Conservation (phyloP, 2,797 vertebrate species). For the Rhadinocentrus ornatus region DNA sequence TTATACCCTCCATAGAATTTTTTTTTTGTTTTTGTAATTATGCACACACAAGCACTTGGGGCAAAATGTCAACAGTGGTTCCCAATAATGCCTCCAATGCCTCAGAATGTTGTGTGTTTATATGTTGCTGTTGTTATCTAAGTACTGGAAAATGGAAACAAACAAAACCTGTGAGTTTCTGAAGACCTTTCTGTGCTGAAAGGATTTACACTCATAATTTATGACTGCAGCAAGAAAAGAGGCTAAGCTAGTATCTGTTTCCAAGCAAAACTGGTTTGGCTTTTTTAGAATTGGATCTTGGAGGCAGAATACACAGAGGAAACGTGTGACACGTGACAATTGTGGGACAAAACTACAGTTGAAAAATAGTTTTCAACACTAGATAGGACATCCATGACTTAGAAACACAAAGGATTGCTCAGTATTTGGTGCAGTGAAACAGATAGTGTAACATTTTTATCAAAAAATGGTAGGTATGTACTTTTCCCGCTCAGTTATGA, state of each 20-base stretch:
- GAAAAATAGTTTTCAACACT: no score
- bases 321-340: neutral
- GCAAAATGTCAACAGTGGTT: constrained; percentile 54
- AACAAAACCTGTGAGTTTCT: constrained; percentile 1
- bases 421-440: neutral
- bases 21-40: no score
- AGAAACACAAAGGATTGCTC: neutral
- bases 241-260: neutral
- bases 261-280: neutral
- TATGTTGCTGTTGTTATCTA: constrained; percentile 29
- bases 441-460: neutral
- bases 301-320: neutral
- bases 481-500: no score
- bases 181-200: constrained; percentile 14
- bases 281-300: neutral
- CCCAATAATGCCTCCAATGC: constrained; percentile 39
- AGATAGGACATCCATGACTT: no score
- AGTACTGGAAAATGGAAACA: constrained; percentile 11
- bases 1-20: neutral
- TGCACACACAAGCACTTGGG: constrained; percentile 40
- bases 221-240: constrained; percentile 11
- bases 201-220: constrained; percentile 22
- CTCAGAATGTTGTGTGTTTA: constrained; percentile 31
- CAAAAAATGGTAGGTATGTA: no score
- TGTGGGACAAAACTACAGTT: no score